A percentile compares a stretch with the other conserved stretches of the same genome.
phyloP scores from a whole-genome alignment of 2,888 invertebrate species.

The Bursaphelenchus okinawaensis region DNA sequence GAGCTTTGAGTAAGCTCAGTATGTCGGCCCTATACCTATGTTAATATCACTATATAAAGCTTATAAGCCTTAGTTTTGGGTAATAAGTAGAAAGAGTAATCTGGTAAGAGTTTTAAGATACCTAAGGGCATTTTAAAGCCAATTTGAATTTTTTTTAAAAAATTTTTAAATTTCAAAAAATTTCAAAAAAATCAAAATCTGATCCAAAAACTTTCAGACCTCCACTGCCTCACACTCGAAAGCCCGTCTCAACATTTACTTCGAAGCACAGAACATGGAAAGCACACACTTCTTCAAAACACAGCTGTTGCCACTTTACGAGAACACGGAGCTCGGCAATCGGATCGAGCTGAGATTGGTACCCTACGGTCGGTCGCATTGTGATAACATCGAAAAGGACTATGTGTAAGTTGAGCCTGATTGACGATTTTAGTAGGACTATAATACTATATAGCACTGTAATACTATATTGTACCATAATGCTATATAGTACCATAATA shows the following conservation, averaged over 20 bases:
- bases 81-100: too few species aligned
- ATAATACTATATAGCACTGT: not conserved
- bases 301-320: conserved; percentile 7
- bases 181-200: too few species aligned
- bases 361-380: conserved; percentile 2
- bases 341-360: conserved; percentile 9
- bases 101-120: too few species aligned
- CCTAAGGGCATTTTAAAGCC: too few species aligned
- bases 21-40: too few species aligned
- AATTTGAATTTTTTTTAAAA: too few species aligned
- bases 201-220: not conserved
- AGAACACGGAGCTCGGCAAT: conserved; percentile 4
- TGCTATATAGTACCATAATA: too few species aligned
- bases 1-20: too few species aligned
- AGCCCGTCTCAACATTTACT: conserved; percentile 11
- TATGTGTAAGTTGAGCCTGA: conserved; percentile 10
- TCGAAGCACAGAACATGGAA: conserved; percentile 12
- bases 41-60: too few species aligned
- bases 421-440: not conserved
- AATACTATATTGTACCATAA: too few species aligned
- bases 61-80: too few species aligned
- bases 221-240: conserved; percentile 3
- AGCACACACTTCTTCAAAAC: conserved; percentile 13
- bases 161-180: too few species aligned
- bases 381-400: conserved; percentile 3